Evolutionary conservation across 2,888 invertebrate genomes (phyloP), one percentile per base, ranked within the genome.

Genomic region (Rhingia rostrata): DNA sequence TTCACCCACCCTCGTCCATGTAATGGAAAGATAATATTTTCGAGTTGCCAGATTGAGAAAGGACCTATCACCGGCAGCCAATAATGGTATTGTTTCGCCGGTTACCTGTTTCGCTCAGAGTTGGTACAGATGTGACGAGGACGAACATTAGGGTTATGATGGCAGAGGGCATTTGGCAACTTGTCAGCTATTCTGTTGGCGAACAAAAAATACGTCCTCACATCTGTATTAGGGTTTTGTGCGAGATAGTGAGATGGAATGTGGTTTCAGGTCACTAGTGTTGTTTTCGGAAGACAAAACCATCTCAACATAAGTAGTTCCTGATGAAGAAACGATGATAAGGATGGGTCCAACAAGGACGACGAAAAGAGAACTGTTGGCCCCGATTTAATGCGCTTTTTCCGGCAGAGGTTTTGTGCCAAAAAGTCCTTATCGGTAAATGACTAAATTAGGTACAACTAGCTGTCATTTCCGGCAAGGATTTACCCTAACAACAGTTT

Each of bases 1-100:
- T 39, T 45, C 4, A 33, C 51, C 6, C 12, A n/a, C 1, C 1
- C 60, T 10, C 33, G 22, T 33, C 39, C 51, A 51, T 60, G 53
- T 67, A 72, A 77, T 72, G 82, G 77, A 82, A 77, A 67, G 82
- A 77, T 72, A 69, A 72, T 72, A 63, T 82, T 77, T 82, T 63
- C 35, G 41, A 53, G 4, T 39, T 58, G 22, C 7, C 3, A 67
- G 77, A 72, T 72, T 72, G 72, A 77, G 72, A 51, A 73, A 73
- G 63, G 63, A 49, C 61, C 77, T 77, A 39, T 75, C 75, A 60
- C 49, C 41, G 66, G 41, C 66, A 51, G 60, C 51, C 75, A 75
- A 66, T 72, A 12, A 35, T 54, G 47, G 33, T 37, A 51, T 60
- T 43, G 41, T 80, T 39, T 7, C 33, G 22, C 22, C 22, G 51